Evolutionary conservation across 2,797 vertebrate genomes (phyloP), one percentile per base, ranked within the genome.

Genomic region (Heteromormyrus szaboi): DNA sequence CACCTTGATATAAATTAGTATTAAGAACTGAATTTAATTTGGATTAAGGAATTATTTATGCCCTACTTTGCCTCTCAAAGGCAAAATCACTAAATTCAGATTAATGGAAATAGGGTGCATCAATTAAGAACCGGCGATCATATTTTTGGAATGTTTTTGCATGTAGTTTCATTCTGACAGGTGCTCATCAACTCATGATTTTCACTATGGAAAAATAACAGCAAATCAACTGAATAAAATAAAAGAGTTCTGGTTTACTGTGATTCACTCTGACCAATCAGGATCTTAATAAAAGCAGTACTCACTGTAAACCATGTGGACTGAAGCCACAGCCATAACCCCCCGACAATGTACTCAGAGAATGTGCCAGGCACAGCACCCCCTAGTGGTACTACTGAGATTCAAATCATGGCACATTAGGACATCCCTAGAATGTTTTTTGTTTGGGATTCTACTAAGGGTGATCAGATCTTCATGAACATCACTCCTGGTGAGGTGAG

Each of bases 1-100:
- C 68, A 72, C 68, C 68, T 41, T 72, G 68, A 72, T 72, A 72
- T 72, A 72, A 72, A 72, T 72, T 72, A 72, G 68, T 37, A 72
- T 72, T 72, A 41, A 37, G 68, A 37, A 72, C 29, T 41, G 33
- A 37, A 72, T 72, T 72, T 37, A 72, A 72, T 72, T 72, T 72
- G 68, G 33, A 72, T 72, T 72, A 37, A 72, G 68, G 29, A 72
- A 72, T 72, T 72, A 72, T 72, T 72, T 41, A 72, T 72, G 68
- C 12, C 68, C 33, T 72, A 37, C 68, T 72, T 72, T 72, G 68
- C 33, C 68, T 17, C 33, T 72, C 33, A 17, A 72, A 72, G 65
- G 29, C 12, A 72, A 17, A 72, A 72, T 72, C 12, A 72, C 68
- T 37, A 37, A 17, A 72, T 72, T 37, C 65, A 72, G 33, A 37